Evolutionary conservation across 2,888 invertebrate species (phyloP), one percentile per base, ranked within the genome.

Genomic region (Micoletzkya japonica): DNA sequence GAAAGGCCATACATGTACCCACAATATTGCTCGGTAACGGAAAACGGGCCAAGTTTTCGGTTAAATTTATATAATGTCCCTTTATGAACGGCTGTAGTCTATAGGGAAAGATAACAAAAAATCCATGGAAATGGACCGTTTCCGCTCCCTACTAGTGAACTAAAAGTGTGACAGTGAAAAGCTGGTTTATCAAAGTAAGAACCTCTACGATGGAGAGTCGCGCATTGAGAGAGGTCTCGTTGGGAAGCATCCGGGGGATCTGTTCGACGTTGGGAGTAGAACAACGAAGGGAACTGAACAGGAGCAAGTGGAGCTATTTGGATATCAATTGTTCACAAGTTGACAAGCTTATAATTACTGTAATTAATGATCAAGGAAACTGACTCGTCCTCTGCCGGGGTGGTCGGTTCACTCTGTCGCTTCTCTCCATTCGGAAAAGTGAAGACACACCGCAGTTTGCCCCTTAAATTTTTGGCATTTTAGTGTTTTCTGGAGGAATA

Each of bases 191-290:
- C n/a, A n/a, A n/a, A n/a, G n/a, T n/a, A n/a, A n/a, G n/a, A 37
- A 76, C 76, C n/a, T 75, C 71, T 10, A 77, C 76, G 2, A 80
- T 73, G 37, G 75, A 63, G 30, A 80, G 67, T 17, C 57, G 61
- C 2, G 78, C 72, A 28, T 64, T 66, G 44, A 80, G 72, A 54
- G 74, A 72, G 28, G 72, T 71, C 28, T 76, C 63, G 44, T 93
- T 93, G 73, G 91, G 91, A 70, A 94, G 94, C 81, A 96, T 95
- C 72, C 93, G 91, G 60, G 96, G 96, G 75, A 97, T 89, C 78
- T 92, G 90, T 88, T 94, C 94, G 72, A 94, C 94, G 73, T 93
- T 90, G 34, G 96, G 97, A 69, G 96, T 96, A 70, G 94, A 93
- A 88, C 80, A 80, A 24, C 78, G 77, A n/a, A 79, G 54, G 4